Evolutionary conservation across 2,113 vertebrate species (phyloP).

Genomic region (Carlito syrichta): DNA sequence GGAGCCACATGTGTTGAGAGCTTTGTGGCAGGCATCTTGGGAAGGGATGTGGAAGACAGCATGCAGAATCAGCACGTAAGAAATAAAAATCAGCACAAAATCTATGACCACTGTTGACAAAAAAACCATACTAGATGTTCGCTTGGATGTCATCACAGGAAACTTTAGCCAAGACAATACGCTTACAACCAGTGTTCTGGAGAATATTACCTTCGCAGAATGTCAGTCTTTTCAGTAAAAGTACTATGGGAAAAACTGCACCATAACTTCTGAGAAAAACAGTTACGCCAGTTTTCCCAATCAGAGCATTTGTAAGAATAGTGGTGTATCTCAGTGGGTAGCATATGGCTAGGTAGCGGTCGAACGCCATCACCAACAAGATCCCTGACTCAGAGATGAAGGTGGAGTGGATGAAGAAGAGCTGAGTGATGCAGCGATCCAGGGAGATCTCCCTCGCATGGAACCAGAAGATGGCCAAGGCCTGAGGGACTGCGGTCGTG

Average conservation of each 20-base stretch:
- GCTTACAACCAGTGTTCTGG: neutral
- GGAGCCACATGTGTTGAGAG: conserved; percentile 73
- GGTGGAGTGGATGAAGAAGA: conserved; percentile 38
- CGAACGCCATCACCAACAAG: conserved; percentile 47
- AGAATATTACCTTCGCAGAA: neutral
- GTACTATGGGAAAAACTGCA: neutral
- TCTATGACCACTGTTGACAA: neutral
- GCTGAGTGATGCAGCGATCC: conserved; percentile 46
- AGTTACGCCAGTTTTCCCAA: neutral
- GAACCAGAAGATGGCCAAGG: conserved; percentile 55
- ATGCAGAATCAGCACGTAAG: conserved; percentile 59
- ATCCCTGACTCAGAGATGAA: conserved; percentile 60
- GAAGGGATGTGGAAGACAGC: conserved; percentile 43
- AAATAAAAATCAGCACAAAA: neutral
- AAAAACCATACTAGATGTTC: conserved; percentile 56
- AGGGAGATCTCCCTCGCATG: conserved; percentile 38
- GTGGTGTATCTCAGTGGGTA: conserved; percentile 25
- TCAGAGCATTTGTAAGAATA: neutral
- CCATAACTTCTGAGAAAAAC: neutral
- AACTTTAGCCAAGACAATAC: neutral
- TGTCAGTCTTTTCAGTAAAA: neutral
- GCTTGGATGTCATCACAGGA: neutral
- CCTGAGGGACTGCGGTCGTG: neutral
- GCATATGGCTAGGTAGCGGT: conserved; percentile 14
- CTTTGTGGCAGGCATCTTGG: conserved; percentile 56